A percentile compares a stretch with the other conserved stretches of the same genome.
phyloP scores from a whole-genome alignment of 2,888 invertebrate species.

The Fragum whitleyi region DNA sequence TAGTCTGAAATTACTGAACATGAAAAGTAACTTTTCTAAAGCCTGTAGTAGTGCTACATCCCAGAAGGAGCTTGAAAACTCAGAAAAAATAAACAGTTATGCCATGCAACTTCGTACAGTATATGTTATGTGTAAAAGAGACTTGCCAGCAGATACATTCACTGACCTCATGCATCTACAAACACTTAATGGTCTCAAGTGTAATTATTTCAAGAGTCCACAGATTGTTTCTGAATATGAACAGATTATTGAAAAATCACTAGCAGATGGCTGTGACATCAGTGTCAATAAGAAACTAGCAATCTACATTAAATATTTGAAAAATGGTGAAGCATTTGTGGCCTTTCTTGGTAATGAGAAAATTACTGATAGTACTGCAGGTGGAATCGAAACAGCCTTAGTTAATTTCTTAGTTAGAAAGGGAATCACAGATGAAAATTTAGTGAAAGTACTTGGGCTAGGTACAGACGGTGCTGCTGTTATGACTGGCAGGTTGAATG shows the following conservation, averaged over 20 bases:
- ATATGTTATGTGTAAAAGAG: too few relatives aligned
- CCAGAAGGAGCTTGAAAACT: too few relatives aligned
- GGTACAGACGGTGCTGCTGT: not conserved
- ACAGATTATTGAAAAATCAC: not conserved
- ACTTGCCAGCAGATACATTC: too few relatives aligned
- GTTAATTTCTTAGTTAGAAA: constrained; percentile 36
- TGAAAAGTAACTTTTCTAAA: too few relatives aligned
- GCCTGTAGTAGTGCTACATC: too few relatives aligned
- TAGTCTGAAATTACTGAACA: too few relatives aligned
- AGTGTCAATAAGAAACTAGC: constrained; percentile 36
- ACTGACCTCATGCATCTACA: constrained; percentile 2
- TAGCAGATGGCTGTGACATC: constrained; percentile 30
- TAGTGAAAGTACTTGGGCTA: constrained; percentile 42
- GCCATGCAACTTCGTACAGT: too few relatives aligned
- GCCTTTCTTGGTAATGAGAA: constrained; percentile 39
- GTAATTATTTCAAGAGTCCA: constrained; percentile 12
- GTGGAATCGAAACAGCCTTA: too few relatives aligned
- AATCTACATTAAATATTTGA: constrained; percentile 37
- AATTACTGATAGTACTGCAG: constrained; percentile 49
- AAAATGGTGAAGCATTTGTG: constrained; percentile 27
- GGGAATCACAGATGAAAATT: constrained; percentile 26
- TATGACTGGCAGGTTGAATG: constrained; percentile 19
- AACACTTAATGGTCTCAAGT: constrained; percentile 1
- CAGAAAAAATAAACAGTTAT: too few relatives aligned
- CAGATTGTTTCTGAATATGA: not conserved